Conservation (phyloP, 2,888 invertebrate species). For the Melanotus villosus region DNA sequence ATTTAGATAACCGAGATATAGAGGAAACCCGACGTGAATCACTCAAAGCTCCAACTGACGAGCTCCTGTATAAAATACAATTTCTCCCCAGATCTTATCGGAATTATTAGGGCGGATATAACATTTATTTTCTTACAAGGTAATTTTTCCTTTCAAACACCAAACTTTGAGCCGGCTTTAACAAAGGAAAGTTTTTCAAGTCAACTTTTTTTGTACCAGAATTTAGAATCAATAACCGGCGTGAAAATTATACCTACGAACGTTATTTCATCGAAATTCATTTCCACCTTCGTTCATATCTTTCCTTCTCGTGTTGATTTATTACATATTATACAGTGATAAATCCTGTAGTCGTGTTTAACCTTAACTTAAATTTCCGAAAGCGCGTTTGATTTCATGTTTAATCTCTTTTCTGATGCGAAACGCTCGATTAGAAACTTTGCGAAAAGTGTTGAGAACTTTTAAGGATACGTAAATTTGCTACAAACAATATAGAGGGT, state of each 20-base stretch:
- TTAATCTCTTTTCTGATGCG: constrained; percentile 4
- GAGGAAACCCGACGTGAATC: constrained; percentile 3
- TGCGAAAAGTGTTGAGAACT: constrained; percentile 13
- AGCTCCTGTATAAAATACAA: constrained; percentile 1
- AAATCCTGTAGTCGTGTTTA: background rate
- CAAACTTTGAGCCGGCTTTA: too few species aligned
- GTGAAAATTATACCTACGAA: background rate
- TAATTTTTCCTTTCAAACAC: too few species aligned
- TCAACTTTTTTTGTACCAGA: background rate
- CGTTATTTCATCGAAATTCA: background rate
- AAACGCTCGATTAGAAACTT: constrained; percentile 5
- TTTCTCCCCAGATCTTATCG: constrained; percentile 5
- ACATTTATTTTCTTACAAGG: background rate
- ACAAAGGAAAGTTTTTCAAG: background rate
- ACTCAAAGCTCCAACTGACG: constrained; percentile 8
- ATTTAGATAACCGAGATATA: constrained; percentile 27
- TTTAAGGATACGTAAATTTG: constrained; percentile 16
- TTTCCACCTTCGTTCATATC: background rate
- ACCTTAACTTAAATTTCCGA: background rate
- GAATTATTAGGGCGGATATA: constrained; percentile 6
- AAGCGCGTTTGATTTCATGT: background rate
- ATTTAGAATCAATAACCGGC: background rate
- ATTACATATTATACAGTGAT: constrained; percentile 2
- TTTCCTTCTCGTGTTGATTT: constrained; percentile 5
- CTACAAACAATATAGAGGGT: constrained; percentile 14